Percentiles rank a stretch among this genome's conserved stretches.
These are phyloP conservation scores for Coregonus sp. DNA, from an alignment of 2,797 vertebrate genomes.

Conservation along the genomic window DNA sequence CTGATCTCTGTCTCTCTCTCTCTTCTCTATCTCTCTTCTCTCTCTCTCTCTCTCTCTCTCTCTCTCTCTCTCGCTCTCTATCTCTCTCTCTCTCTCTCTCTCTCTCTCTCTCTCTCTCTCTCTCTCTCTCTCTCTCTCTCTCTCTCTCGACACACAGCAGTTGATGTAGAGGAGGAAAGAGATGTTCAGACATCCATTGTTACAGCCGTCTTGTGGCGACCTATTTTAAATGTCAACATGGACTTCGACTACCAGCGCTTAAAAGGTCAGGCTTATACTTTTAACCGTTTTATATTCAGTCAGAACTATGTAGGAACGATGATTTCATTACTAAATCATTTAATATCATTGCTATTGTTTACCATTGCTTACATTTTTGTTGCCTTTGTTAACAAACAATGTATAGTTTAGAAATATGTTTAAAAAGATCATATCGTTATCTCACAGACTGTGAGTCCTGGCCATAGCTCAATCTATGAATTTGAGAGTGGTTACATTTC, in stretches of 20 bases:
- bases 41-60: background rate
- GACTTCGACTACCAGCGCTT: constrained; percentile 51
- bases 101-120: background rate
- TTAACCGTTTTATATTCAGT: background rate
- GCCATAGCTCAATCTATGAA: too few relatives aligned
- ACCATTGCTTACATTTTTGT: background rate
- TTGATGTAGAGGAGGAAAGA: background rate
- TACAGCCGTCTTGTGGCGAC: constrained; percentile 9
- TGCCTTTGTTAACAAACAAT: background rate
- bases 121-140: background rate
- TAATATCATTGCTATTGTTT: background rate
- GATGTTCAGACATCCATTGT: background rate
- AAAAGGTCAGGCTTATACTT: constrained; percentile 46
- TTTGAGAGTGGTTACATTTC: too few relatives aligned
- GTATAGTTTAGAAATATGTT: background rate
- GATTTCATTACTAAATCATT: background rate
- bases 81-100: background rate
- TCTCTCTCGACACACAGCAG: constrained; percentile 3
- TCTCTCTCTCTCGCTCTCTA: background rate
- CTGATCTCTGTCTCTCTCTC: background rate
- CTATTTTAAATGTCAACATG: constrained; percentile 37
- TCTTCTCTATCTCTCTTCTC: background rate
- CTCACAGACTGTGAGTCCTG: background rate
- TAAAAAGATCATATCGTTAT: background rate
- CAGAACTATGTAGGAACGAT: background rate